Evolutionary conservation across 2,797 vertebrate species (phyloP).

Genomic region (Hybognathus amarus): DNA sequence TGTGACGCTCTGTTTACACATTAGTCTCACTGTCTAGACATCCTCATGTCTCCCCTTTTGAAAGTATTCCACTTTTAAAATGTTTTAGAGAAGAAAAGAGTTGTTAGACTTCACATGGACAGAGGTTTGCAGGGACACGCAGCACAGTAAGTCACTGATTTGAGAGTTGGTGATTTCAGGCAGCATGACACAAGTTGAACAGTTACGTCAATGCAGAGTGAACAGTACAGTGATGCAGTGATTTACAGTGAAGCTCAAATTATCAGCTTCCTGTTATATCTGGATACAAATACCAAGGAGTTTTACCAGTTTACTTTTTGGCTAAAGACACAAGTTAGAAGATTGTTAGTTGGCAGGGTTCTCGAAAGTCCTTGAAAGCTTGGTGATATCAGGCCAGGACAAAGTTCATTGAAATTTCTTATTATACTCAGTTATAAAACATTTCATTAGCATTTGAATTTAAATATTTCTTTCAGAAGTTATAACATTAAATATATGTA

Average conservation of each 20-base stretch:
- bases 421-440: not conserved
- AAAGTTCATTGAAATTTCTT: not conserved
- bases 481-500: not conserved
- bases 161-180: not conserved
- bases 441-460: too few relatives aligned
- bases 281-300: not conserved
- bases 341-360: slow-evolving; percentile 15
- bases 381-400: not conserved
- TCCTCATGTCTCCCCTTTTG: not conserved
- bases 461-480: not conserved
- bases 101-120: not conserved
- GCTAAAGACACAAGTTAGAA: not conserved
- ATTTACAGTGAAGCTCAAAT: not conserved
- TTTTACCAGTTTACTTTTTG: slow-evolving; percentile 4
- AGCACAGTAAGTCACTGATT: not conserved
- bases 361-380: not conserved
- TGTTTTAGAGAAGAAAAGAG: slow-evolving; percentile 7
- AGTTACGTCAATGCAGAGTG: not conserved
- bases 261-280: not conserved
- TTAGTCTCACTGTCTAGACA: slow-evolving; percentile 6
- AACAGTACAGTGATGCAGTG: not conserved
- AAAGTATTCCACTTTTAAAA: not conserved
- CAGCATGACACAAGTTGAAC: not conserved
- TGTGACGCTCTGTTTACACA: slow-evolving; percentile 33
- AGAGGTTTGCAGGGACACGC: not conserved